Evolutionary conservation across 2,888 invertebrate species (phyloP).

Genomic region (Lamellibrachia columna): DNA sequence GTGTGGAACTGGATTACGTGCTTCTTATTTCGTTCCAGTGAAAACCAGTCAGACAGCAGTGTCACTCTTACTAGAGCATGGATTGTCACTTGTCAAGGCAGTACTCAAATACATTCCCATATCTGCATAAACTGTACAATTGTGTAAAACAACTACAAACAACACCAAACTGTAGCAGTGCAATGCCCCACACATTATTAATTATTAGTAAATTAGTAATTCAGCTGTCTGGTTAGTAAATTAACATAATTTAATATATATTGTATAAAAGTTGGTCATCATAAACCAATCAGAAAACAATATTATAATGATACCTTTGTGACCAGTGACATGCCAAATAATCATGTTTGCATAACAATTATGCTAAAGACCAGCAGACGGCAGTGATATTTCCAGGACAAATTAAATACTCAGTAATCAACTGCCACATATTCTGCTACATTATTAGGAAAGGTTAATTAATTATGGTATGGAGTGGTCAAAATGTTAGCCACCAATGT

Average conservation of each 20-base stretch:
- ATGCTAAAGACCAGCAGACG: background rate
- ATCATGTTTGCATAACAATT: background rate
- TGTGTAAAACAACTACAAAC: background rate
- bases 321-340: background rate
- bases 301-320: background rate
- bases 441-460: background rate
- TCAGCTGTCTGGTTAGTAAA: background rate
- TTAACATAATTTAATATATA: background rate
- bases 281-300: background rate
- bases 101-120: background rate
- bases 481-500: background rate
- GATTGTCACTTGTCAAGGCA: background rate
- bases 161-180: background rate
- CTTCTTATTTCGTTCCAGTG: background rate
- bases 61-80: background rate
- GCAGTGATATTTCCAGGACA: background rate
- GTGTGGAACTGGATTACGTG: background rate
- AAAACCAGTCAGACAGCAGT: background rate
- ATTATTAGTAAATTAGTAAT: background rate
- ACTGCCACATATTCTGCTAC: background rate
- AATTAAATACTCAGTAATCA: background rate
- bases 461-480: background rate
- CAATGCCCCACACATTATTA: background rate
- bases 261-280: background rate
- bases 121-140: background rate